A percentile compares a stretch with the other conserved stretches of the same genome.
phyloP scores from a whole-genome alignment of 2,797 vertebrate genomes.

The Alosa sapidissima region DNA sequence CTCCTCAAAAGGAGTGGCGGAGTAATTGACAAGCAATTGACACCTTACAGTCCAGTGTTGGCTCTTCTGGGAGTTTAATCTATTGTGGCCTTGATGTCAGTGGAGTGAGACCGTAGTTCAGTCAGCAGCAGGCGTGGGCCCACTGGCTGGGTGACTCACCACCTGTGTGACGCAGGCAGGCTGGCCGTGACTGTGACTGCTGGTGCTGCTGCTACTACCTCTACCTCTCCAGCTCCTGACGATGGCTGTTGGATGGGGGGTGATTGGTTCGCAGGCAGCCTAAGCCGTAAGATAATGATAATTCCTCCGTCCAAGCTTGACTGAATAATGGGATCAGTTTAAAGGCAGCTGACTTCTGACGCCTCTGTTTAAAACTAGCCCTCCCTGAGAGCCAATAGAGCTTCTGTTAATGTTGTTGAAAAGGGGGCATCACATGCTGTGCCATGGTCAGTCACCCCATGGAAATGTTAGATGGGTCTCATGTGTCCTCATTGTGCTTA shows the following conservation, averaged over 20 bases:
- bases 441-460: neutral
- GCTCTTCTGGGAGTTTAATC: neutral
- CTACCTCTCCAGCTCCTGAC: neutral
- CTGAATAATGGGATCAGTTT: neutral
- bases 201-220: neutral
- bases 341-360: neutral
- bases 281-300: neutral
- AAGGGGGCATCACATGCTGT: neutral
- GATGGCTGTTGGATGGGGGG: neutral
- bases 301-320: neutral
- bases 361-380: neutral
- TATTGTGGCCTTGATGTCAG: neutral
- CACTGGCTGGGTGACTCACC: neutral
- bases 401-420: neutral
- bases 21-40: slow-evolving; percentile 1
- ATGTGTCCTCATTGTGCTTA: neutral
- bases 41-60: neutral
- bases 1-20: neutral
- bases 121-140: neutral
- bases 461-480: slow-evolving; percentile 13
- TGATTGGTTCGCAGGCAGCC: neutral
- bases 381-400: neutral
- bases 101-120: slow-evolving; percentile 30
- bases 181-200: neutral
- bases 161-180: neutral